These are phyloP conservation scores for Hypolimnas misippus DNA, from an alignment of 2,888 invertebrate genomes.

Conservation along the genomic window DNA sequence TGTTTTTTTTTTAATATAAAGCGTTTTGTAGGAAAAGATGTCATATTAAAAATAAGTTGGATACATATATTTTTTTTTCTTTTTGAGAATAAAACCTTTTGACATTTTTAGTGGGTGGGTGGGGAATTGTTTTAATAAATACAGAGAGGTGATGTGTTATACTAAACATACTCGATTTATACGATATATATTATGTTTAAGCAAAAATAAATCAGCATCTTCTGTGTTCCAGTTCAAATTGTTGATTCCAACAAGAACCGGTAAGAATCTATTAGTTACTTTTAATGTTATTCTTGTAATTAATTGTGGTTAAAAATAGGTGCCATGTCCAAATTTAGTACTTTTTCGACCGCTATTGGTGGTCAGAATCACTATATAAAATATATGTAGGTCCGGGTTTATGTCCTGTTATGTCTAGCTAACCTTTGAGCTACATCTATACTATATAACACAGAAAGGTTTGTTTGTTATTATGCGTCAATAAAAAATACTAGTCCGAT, in stretches of 20 bases:
- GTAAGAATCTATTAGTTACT: background rate
- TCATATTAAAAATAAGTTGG: background rate
- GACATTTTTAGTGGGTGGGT: too few species aligned
- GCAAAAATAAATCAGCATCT: too few species aligned
- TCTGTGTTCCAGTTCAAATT: background rate
- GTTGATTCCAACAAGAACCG: background rate
- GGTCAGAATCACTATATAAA: too few species aligned
- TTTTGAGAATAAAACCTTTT: too few species aligned
- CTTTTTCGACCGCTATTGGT: constrained; percentile 12
- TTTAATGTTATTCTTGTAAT: background rate
- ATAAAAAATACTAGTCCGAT: too few species aligned
- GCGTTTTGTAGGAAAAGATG: background rate
- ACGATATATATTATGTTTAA: too few species aligned
- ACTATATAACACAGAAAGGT: too few species aligned
- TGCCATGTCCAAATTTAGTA: constrained; percentile 24
- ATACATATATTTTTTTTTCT: background rate
- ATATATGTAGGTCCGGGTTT: constrained; percentile 27
- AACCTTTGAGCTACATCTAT: too few species aligned
- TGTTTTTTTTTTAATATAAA: background rate
- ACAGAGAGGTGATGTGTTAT: too few species aligned
- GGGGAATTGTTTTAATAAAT: too few species aligned
- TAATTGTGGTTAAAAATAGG: background rate
- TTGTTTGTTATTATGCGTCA: too few species aligned
- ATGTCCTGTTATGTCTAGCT: constrained; percentile 22
- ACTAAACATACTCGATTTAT: too few species aligned